A percentile compares a stretch with the other conserved stretches of the same genome.
phyloP scores from a whole-genome alignment of 2,797 vertebrate genomes.

The Myotis pilosus region DNA sequence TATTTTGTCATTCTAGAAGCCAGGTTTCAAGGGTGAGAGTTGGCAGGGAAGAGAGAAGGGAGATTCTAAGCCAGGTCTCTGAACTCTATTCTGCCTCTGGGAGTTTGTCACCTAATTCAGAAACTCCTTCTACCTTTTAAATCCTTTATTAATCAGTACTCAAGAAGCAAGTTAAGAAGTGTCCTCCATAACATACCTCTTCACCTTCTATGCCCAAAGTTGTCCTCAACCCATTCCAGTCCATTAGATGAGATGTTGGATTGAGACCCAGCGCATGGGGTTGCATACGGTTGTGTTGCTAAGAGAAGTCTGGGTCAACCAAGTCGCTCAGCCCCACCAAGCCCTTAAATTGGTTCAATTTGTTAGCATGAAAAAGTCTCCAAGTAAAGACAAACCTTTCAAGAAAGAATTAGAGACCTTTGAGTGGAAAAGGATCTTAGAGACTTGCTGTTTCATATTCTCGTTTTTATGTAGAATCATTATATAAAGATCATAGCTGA shows the following conservation, averaged over 20 bases:
- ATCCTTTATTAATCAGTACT: neutral
- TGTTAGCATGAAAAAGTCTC: neutral
- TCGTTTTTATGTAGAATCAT: neutral
- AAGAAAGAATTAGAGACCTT: conserved; percentile 9
- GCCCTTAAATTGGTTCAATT: neutral
- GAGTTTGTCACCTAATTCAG: conserved; percentile 1
- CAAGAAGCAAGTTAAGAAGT: neutral
- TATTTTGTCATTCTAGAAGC: neutral
- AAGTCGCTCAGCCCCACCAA: neutral
- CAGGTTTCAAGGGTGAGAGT: neutral
- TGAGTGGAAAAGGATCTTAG: neutral
- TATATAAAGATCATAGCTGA: neutral
- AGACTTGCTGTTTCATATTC: neutral
- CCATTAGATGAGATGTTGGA: neutral
- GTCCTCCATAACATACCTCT: neutral
- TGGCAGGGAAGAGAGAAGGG: neutral
- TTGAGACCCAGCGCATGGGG: neutral
- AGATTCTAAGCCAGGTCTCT: neutral
- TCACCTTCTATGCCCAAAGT: neutral
- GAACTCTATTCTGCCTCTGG: neutral
- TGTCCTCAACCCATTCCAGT: neutral
- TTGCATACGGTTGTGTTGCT: neutral
- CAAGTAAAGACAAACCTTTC: conserved; percentile 17
- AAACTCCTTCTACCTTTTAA: neutral
- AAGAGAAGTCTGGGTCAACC: neutral